Conservation (phyloP, 1,140 invertebrate genomes). For the Microplitis mediator region DNA sequence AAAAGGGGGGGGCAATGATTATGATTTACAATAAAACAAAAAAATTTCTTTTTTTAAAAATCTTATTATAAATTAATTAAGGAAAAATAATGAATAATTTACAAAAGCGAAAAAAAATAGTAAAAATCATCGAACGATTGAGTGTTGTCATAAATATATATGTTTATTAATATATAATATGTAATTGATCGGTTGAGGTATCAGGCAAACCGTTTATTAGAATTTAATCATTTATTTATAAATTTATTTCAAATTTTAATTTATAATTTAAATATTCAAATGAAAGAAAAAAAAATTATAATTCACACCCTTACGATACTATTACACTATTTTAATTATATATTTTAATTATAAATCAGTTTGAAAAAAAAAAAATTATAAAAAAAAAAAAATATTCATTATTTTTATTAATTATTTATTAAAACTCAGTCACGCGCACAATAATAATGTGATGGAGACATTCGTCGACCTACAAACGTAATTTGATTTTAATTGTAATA, state of each 20-base stretch:
- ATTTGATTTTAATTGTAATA: slow-evolving; percentile 57
- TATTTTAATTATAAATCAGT: slow-evolving; percentile 26
- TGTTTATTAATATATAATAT: no score
- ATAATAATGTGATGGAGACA: slow-evolving; percentile 52
- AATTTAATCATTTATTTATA: no score
- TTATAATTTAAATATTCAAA: slow-evolving; percentile 17
- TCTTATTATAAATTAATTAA: not conserved
- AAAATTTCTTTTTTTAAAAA: not conserved
- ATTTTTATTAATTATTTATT: not conserved
- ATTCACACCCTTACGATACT: slow-evolving; percentile 26
- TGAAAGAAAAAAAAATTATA: slow-evolving; percentile 9
- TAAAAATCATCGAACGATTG: no score
- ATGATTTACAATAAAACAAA: not conserved
- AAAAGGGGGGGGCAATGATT: not conserved
- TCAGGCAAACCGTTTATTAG: no score
- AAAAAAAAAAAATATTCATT: no score
- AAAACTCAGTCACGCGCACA: slow-evolving; percentile 60
- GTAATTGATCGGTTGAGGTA: no score
- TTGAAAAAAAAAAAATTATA: slow-evolving; percentile 33
- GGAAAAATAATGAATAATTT: not conserved
- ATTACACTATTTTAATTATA: slow-evolving; percentile 10
- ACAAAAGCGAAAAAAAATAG: not conserved
- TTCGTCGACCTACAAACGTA: slow-evolving; percentile 61
- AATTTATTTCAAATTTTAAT: not conserved
- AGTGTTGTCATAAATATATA: no score